phyloP scores from a whole-genome alignment of 2,888 invertebrate species.

The Creontiades dilutus region DNA sequence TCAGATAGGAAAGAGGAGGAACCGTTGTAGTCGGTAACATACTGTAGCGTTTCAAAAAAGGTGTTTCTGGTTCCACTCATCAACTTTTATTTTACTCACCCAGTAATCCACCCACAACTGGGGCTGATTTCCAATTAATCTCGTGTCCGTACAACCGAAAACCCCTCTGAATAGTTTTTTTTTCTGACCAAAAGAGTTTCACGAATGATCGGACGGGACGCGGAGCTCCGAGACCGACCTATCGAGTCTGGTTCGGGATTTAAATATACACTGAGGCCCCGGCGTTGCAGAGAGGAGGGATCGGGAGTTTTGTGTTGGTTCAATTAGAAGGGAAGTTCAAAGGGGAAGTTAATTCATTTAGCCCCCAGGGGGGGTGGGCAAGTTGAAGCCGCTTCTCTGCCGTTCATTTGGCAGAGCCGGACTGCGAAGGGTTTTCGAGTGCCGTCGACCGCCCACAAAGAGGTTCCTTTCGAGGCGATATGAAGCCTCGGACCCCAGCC shows the following conservation, averaged over 20 bases:
- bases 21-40: no score
- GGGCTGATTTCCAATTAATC: slow-evolving; percentile 29
- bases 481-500: neutral
- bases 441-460: slow-evolving; percentile 20
- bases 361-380: slow-evolving; percentile 47
- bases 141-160: neutral
- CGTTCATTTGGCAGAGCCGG: slow-evolving; percentile 58
- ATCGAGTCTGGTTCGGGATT: slow-evolving; percentile 19
- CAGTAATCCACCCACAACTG: neutral
- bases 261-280: slow-evolving; percentile 38
- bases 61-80: neutral
- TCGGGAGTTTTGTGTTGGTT: slow-evolving; percentile 68
- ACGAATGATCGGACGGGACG: slow-evolving; percentile 11
- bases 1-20: no score
- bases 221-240: slow-evolving; percentile 1
- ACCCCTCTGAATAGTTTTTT: slow-evolving; percentile 45
- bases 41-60: neutral
- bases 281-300: slow-evolving; percentile 31
- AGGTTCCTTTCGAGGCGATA: slow-evolving; percentile 35
- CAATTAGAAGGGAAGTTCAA: slow-evolving; percentile 70
- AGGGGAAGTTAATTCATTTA: slow-evolving; percentile 71
- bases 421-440: neutral
- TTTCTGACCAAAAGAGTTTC: slow-evolving; percentile 38
- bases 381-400: slow-evolving; percentile 48
- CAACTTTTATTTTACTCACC: slow-evolving; percentile 1